These are phyloP conservation scores for Desoria tigrina DNA, from an alignment of 2,888 invertebrate species.

Conservation along the genomic window DNA sequence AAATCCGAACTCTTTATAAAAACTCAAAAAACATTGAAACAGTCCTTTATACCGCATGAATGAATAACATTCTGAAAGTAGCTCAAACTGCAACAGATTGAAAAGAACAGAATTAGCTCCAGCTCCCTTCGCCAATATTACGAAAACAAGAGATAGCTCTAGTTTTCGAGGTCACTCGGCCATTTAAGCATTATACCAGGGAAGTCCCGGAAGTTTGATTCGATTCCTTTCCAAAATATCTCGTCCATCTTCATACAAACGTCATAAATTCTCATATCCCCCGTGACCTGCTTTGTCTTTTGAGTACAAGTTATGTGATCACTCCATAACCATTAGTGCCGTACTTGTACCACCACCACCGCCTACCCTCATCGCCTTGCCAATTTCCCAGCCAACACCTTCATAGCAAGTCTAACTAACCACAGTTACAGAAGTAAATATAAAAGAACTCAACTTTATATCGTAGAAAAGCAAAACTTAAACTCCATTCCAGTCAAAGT, in stretches of 20 bases:
- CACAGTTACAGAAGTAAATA: no score
- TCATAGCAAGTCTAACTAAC: no score
- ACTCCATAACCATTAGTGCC: constrained; percentile 9
- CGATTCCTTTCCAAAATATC: background rate
- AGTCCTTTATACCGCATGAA: no score
- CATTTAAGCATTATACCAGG: background rate
- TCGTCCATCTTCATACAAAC: constrained; percentile 19
- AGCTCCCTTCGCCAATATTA: no score
- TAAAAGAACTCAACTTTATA: constrained; percentile 13
- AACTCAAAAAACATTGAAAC: no score
- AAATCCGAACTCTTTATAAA: no score
- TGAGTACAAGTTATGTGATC: constrained; percentile 18
- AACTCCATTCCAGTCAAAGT: background rate
- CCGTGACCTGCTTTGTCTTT: constrained; percentile 19
- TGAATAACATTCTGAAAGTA: no score
- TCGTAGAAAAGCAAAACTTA: constrained; percentile 3
- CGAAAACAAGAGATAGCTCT: no score
- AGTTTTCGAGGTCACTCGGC: no score
- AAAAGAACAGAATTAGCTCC: no score
- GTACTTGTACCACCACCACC: no score
- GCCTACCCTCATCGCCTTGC: background rate
- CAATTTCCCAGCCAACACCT: background rate
- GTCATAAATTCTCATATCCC: constrained; percentile 19
- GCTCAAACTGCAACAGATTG: no score
- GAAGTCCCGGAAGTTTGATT: background rate